Conservation (phyloP, 1,140 invertebrate genomes). For the Odontomachus brunneus region DNA sequence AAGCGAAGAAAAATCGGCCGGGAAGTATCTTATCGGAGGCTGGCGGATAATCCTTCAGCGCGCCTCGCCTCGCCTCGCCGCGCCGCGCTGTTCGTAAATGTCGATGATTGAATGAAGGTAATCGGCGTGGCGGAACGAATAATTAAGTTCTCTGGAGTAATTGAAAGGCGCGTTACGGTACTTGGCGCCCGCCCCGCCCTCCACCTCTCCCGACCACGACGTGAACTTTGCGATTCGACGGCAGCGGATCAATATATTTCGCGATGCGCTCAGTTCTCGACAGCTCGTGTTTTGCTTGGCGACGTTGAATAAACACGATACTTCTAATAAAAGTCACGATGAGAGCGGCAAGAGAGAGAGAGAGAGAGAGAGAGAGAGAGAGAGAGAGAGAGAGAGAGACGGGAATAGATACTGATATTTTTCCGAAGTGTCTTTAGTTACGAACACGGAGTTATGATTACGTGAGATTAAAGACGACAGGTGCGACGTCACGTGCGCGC, state of each 20-base stretch:
- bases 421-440: too few species aligned
- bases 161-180: slow-evolving; percentile 38
- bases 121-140: slow-evolving; percentile 39
- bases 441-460: too few species aligned
- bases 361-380: too few species aligned
- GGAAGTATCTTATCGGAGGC: slow-evolving; percentile 58
- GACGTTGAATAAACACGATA: background rate
- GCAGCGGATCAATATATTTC: background rate
- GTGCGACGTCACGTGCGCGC: background rate
- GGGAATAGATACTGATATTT: too few species aligned
- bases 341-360: background rate
- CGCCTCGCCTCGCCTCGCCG: background rate
- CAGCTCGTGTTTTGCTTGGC: background rate
- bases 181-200: background rate
- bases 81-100: slow-evolving; percentile 2
- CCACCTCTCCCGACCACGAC: too few species aligned
- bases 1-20: slow-evolving; percentile 58
- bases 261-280: background rate
- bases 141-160: slow-evolving; percentile 48
- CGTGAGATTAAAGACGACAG: background rate
- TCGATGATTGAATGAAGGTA: slow-evolving; percentile 43
- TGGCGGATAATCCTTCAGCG: slow-evolving; percentile 43
- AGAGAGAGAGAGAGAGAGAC: too few species aligned
- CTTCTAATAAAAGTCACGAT: background rate
- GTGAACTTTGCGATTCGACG: slow-evolving; percentile 15